Percentiles rank a stretch among this genome's conserved stretches.
Evolutionary conservation across 2,113 vertebrate species (phyloP).

Genomic region (Passer montanus): DNA sequence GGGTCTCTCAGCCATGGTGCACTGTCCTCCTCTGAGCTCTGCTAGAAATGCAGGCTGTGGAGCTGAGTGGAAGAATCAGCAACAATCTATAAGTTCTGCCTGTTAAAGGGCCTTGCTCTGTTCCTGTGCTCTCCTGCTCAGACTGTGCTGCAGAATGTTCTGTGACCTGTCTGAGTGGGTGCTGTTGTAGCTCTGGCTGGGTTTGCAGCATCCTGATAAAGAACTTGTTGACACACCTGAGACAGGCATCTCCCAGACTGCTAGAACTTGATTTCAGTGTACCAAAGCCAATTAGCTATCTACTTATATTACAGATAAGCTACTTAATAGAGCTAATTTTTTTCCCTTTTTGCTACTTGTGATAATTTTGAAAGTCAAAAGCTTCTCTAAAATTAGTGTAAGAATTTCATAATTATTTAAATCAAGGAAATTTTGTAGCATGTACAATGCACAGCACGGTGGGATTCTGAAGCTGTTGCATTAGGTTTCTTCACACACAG

Average conservation of each 20-base stretch:
- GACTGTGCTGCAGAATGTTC: neutral
- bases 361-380: neutral
- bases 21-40: neutral
- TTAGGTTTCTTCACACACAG: neutral
- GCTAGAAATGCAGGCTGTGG: neutral
- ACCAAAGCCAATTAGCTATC: neutral
- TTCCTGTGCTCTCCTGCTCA: neutral
- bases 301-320: neutral
- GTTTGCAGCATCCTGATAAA: neutral
- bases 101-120: fast-evolving
- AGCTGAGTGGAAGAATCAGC: neutral
- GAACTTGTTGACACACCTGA: neutral
- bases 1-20: neutral
- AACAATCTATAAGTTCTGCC: neutral
- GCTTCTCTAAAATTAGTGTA: neutral
- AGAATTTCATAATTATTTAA: neutral
- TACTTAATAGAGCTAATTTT: neutral
- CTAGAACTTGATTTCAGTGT: neutral
- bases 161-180: neutral
- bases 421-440: neutral
- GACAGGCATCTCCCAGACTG: neutral
- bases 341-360: neutral
- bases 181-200: neutral
- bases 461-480: neutral
- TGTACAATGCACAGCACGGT: fast-evolving